Evolutionary conservation across 1,140 invertebrate species (phyloP).

Genomic region (Drosophila subobscura): DNA sequence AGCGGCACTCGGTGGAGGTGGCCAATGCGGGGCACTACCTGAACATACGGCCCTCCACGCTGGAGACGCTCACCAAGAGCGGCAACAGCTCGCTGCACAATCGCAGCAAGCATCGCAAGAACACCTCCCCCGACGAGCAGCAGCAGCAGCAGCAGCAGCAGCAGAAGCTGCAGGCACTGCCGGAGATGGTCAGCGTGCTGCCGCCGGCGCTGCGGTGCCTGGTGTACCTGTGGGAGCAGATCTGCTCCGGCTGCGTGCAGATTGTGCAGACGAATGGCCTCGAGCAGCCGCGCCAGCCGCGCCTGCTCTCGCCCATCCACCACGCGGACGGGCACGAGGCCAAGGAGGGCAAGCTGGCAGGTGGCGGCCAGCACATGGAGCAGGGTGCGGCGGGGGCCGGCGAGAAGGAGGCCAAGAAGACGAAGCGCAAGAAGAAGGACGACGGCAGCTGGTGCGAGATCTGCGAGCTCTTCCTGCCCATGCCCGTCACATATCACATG

Average conservation of each 20-base stretch:
- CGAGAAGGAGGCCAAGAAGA: conserved; percentile 85
- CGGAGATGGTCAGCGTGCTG: conserved; percentile 85
- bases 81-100: conserved; percentile 84
- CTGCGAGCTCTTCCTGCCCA: conserved; percentile 90
- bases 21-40: conserved; percentile 90
- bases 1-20: conserved; percentile 94
- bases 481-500: conserved; percentile 95
- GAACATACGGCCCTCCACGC: conserved; percentile 90
- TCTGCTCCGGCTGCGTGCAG: conserved; percentile 89
- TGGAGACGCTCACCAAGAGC: conserved; percentile 90
- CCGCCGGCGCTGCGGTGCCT: conserved; percentile 94
- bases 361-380: conserved; percentile 19
- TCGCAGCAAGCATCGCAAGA: conserved; percentile 79
- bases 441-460: conserved; percentile 90
- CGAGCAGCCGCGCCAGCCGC: conserved; percentile 66
- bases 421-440: conserved; percentile 86
- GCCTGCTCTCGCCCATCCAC: conserved; percentile 39
- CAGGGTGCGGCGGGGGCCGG: conserved; percentile 3
- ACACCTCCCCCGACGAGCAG: conserved; percentile 26
- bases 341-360: conserved; percentile 74
- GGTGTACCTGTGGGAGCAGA: conserved; percentile 94
- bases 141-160: conserved; percentile 9
- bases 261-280: conserved; percentile 83
- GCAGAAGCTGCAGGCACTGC: conserved; percentile 71
- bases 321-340: conserved; percentile 71